These are phyloP conservation scores for Bombus consobrinus DNA, from an alignment of 1,140 invertebrate species.

Conservation along the genomic window DNA sequence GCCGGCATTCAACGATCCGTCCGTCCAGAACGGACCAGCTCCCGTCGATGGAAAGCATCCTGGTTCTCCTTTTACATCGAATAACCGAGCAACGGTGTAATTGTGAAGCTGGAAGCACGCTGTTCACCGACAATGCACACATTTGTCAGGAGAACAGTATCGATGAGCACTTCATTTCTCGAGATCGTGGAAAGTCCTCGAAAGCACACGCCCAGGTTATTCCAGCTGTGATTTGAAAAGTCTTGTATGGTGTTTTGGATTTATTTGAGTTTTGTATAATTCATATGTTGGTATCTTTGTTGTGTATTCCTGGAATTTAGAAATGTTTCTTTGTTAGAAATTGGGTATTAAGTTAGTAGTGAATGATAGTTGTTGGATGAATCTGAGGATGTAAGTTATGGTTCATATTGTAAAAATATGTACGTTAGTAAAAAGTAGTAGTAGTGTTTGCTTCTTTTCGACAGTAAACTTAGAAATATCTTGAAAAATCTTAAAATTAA, in stretches of 20 bases:
- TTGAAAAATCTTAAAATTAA: too few species aligned
- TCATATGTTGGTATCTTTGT: background rate
- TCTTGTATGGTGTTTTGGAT: background rate
- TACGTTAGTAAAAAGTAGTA: too few species aligned
- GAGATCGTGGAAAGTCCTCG: background rate
- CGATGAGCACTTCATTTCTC: conserved; percentile 66
- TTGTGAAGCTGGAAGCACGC: conserved; percentile 56
- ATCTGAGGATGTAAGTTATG: too few species aligned
- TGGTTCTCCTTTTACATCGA: conserved; percentile 5
- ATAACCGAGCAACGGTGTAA: conserved; percentile 51
- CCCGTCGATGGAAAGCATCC: conserved; percentile 26
- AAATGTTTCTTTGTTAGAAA: background rate
- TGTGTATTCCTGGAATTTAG: background rate
- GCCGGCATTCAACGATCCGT: background rate
- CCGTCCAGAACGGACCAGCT: conserved; percentile 2
- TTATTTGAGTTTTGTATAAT: background rate
- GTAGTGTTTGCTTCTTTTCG: too few species aligned
- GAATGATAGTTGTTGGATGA: background rate
- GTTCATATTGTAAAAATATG: too few species aligned
- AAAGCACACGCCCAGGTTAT: conserved; percentile 23
- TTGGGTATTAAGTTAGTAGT: background rate
- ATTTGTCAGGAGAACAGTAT: conserved; percentile 67
- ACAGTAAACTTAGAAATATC: too few species aligned
- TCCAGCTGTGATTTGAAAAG: too few species aligned
- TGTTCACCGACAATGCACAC: conserved; percentile 57